Conservation (phyloP, 2,888 invertebrate species). For the Dasysyrphus tricinctus region DNA sequence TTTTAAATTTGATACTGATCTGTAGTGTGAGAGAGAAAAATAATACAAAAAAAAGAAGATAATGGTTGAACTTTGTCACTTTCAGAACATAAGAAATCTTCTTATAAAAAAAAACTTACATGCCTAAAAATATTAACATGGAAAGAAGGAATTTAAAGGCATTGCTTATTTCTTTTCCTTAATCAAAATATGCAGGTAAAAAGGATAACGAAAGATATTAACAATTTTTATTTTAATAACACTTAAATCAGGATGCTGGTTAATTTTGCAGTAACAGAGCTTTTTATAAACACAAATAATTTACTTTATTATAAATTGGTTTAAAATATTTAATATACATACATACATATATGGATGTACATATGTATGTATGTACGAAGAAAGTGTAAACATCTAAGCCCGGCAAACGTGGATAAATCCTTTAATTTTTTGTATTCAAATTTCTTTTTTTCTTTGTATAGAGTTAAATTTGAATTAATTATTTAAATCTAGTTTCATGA, state of each 20-base stretch:
- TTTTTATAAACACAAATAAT: not conserved
- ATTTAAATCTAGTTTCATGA: too few species aligned
- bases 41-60: conserved; percentile 20
- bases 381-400: too few species aligned
- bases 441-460: too few species aligned
- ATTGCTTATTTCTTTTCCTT: conserved; percentile 41
- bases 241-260: not conserved
- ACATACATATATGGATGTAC: too few species aligned
- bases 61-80: conserved; percentile 73
- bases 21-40: conserved; percentile 46
- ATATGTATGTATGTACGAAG: not conserved
- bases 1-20: conserved; percentile 26
- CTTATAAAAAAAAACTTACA: conserved; percentile 35
- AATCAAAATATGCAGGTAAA: conserved; percentile 55
- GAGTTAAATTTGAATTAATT: too few species aligned
- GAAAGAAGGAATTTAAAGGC: conserved; percentile 39
- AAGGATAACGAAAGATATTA: conserved; percentile 25
- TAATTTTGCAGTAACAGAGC: conserved; percentile 1
- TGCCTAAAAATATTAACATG: conserved; percentile 15
- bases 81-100: conserved; percentile 25
- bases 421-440: too few species aligned
- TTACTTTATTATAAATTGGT: not conserved
- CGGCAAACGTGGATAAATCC: too few species aligned
- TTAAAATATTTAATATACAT: too few species aligned
- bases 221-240: not conserved